Evolutionary conservation across 1,140 invertebrate genomes (phyloP).

Genomic region (Zaprionus kolodkinae): DNA sequence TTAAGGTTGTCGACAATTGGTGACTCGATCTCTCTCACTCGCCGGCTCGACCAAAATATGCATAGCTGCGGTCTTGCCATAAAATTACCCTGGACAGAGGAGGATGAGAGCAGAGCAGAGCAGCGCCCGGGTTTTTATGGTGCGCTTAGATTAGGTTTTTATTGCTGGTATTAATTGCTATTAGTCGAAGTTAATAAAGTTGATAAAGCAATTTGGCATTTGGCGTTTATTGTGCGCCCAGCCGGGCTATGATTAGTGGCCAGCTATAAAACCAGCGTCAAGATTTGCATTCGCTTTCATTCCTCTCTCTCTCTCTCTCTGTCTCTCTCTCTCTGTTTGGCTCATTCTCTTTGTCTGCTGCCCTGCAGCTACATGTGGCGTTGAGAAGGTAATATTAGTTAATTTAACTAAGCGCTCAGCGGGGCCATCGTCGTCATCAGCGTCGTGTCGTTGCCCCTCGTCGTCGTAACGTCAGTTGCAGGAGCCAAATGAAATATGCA

Average conservation of each 20-base stretch:
- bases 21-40: constrained; percentile 1
- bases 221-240: constrained; percentile 71
- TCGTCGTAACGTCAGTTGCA: constrained; percentile 31
- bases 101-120: constrained; percentile 23
- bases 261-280: constrained; percentile 66
- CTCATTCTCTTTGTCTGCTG: neutral
- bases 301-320: neutral
- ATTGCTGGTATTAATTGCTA: constrained; percentile 82
- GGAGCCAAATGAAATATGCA: constrained; percentile 74
- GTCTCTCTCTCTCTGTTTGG: neutral
- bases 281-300: constrained; percentile 68
- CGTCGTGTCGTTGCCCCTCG: constrained; percentile 1
- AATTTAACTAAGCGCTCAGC: constrained; percentile 71
- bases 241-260: constrained; percentile 66
- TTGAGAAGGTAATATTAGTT: constrained; percentile 72
- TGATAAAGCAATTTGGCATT: constrained; percentile 83
- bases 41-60: constrained; percentile 51
- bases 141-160: constrained; percentile 78
- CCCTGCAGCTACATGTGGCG: constrained; percentile 57
- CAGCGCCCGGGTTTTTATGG: constrained; percentile 57
- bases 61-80: constrained; percentile 59
- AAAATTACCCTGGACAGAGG: constrained; percentile 47
- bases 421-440: constrained; percentile 12
- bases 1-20: constrained; percentile 83
- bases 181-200: constrained; percentile 82